A percentile compares a stretch with the other conserved stretches of the same genome.
These are phyloP conservation scores for Drosophila diplacantha DNA, from an alignment of 2,888 invertebrate genomes.

Conservation along the genomic window DNA sequence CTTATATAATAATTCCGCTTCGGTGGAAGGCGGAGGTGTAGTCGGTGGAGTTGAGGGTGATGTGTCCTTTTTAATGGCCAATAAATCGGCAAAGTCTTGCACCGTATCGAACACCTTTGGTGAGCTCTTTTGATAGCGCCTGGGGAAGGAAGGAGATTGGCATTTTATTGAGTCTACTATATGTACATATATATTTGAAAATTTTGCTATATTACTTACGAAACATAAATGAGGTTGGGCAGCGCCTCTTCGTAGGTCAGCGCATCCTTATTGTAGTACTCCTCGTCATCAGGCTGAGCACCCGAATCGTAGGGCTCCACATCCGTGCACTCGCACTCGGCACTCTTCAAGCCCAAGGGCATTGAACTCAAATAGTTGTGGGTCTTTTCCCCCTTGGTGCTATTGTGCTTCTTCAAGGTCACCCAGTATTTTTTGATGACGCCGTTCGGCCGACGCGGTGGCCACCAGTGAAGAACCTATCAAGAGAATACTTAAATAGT, in stretches of 20 bases:
- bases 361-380: constrained; percentile 43
- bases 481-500: not conserved
- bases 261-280: constrained; percentile 68
- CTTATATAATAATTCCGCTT: constrained; percentile 31
- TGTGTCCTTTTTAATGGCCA: constrained; percentile 4
- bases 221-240: constrained; percentile 68
- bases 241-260: constrained; percentile 63
- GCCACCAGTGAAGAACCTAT: constrained; percentile 75
- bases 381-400: constrained; percentile 14
- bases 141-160: constrained; percentile 6
- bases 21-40: constrained; percentile 3
- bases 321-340: constrained; percentile 56
- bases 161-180: not conserved
- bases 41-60: constrained; percentile 4
- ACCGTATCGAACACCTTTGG: constrained; percentile 51
- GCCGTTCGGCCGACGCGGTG: constrained; percentile 72
- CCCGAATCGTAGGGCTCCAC: constrained; percentile 54
- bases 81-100: constrained; percentile 32
- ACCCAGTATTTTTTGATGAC: constrained; percentile 66
- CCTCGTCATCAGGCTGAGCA: constrained; percentile 66
- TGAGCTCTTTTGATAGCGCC: constrained; percentile 24
- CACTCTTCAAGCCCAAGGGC: constrained; percentile 12
- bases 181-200: not conserved
- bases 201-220: constrained; percentile 54
- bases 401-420: constrained; percentile 48